These are phyloP conservation scores for Leptinotarsa tumamoca DNA, from an alignment of 2,888 invertebrate species.

Conservation along the genomic window DNA sequence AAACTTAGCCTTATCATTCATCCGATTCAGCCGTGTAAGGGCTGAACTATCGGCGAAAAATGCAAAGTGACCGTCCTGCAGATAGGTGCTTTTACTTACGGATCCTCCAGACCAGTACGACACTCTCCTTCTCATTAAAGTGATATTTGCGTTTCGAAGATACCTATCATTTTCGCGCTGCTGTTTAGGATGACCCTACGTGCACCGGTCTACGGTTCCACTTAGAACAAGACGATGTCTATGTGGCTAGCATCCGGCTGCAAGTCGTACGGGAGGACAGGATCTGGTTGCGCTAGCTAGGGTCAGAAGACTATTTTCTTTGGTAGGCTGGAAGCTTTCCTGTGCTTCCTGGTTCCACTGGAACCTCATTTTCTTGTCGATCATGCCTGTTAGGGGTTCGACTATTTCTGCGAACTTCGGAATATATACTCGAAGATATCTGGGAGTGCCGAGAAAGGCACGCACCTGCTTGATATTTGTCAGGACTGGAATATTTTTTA, in stretches of 20 bases:
- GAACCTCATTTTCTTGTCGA: conserved; percentile 24
- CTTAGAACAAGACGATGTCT: conserved; percentile 48
- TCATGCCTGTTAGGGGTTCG: conserved; percentile 47
- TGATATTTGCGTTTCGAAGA: neutral
- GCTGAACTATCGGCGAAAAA: neutral
- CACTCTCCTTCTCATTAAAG: neutral
- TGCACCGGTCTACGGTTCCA: neutral
- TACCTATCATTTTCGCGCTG: neutral
- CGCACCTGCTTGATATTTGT: conserved; percentile 36
- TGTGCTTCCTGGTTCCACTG: conserved; percentile 35
- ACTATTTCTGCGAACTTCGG: conserved; percentile 45
- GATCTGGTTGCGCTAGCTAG: conserved; percentile 44
- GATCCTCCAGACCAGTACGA: neutral
- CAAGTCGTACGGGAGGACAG: conserved; percentile 37
- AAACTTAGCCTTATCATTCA: neutral
- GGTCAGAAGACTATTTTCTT: conserved; percentile 35
- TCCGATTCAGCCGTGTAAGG: neutral
- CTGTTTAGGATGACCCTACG: neutral
- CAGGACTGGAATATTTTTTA: conserved; percentile 25
- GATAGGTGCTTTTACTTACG: neutral
- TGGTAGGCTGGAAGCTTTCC: conserved; percentile 35
- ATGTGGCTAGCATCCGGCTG: conserved; percentile 48
- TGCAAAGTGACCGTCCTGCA: neutral
- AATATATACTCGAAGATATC: conserved; percentile 52
- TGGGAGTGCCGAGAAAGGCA: conserved; percentile 47